phyloP scores from a whole-genome alignment of 2,888 invertebrate species.

The Netelia inedita region DNA sequence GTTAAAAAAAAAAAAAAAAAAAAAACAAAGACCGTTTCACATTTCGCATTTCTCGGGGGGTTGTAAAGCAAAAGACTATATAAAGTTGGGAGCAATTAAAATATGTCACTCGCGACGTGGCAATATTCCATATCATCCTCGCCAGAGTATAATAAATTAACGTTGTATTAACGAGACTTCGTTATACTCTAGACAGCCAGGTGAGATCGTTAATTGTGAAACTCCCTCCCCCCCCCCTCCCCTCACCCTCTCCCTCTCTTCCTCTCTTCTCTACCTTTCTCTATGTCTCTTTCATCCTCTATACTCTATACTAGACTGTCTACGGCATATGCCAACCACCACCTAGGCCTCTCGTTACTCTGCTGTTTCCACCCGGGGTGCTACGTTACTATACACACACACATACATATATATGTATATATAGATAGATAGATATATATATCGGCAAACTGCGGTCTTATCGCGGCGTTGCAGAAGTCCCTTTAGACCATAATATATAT shows the following conservation, averaged over 20 bases:
- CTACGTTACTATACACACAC: slow-evolving; percentile 9
- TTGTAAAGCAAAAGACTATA: neutral
- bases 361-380: slow-evolving; percentile 48
- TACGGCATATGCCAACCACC: slow-evolving; percentile 61
- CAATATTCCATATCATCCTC: slow-evolving; percentile 48
- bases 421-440: too few species aligned
- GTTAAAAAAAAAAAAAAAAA: neutral
- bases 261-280: slow-evolving; percentile 10
- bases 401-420: slow-evolving; percentile 12
- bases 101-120: slow-evolving; percentile 1
- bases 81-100: slow-evolving; percentile 55
- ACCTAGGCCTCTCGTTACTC: slow-evolving; percentile 62
- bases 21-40: too few species aligned
- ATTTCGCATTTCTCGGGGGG: too few species aligned
- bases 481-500: slow-evolving; percentile 1
- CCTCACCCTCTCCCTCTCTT: slow-evolving; percentile 17
- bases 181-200: slow-evolving; percentile 61
- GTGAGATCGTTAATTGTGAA: slow-evolving; percentile 70
- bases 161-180: slow-evolving; percentile 62
- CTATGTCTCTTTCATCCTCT: neutral
- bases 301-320: slow-evolving; percentile 41
- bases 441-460: slow-evolving; percentile 59
- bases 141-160: slow-evolving; percentile 56
- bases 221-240: slow-evolving; percentile 40
- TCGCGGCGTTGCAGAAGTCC: slow-evolving; percentile 62